Evolutionary conservation across 1,140 invertebrate genomes (phyloP).

Genomic region (Zaprionus africanus): DNA sequence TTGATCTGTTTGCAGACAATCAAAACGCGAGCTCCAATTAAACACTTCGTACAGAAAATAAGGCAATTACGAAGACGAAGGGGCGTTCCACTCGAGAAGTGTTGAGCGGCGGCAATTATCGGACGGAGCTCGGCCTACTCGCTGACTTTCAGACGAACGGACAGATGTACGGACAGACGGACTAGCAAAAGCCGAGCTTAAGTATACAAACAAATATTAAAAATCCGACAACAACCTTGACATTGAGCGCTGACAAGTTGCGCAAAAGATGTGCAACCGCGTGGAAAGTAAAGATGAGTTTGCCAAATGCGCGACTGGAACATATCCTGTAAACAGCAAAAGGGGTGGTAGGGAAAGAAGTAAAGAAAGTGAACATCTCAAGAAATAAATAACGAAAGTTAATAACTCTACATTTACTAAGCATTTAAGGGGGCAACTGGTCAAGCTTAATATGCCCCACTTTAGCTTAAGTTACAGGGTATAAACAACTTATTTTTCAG

Average conservation of each 20-base stretch:
- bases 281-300: slow-evolving; percentile 52
- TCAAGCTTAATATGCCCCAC: background rate
- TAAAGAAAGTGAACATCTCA: no score
- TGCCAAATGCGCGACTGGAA: background rate
- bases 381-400: no score
- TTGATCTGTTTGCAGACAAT: slow-evolving; percentile 56
- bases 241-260: slow-evolving; percentile 62
- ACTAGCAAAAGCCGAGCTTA: slow-evolving; percentile 7
- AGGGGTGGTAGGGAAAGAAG: no score
- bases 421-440: no score
- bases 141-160: slow-evolving; percentile 2
- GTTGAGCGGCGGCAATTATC: slow-evolving; percentile 65
- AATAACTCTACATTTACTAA: no score
- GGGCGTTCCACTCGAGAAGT: slow-evolving; percentile 71
- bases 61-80: slow-evolving; percentile 67
- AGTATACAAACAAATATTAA: slow-evolving; percentile 50
- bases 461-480: background rate
- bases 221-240: slow-evolving; percentile 66
- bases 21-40: slow-evolving; percentile 58
- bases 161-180: background rate
- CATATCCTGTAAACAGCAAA: background rate
- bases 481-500: background rate
- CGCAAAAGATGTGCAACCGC: slow-evolving; percentile 58
- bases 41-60: slow-evolving; percentile 61
- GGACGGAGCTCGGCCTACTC: slow-evolving; percentile 43